Evolutionary conservation across 2,113 vertebrate species (phyloP), one percentile per base, ranked within the genome.

Genomic region (Delphinapterus leucas): DNA sequence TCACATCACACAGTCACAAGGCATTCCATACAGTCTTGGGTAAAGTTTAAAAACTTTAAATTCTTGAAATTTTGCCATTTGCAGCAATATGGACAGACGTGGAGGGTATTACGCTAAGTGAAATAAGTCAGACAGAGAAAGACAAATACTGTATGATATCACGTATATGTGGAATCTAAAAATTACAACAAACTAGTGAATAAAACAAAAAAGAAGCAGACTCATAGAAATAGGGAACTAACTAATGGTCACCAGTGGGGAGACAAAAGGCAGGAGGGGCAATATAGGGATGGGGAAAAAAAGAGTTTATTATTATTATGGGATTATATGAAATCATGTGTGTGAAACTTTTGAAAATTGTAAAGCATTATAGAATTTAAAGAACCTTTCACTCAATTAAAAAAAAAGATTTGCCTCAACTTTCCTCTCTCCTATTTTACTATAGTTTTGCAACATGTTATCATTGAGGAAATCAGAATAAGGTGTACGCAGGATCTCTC

Each of bases 41-140:
- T 81, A 76, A 93, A 96, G 9, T 67, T 76, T 53, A 53, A 88
- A 90, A 96, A 61, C 44, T 10, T 77, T 74, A 90, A 87, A 83
- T 73, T 91, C n/a, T 83, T 79, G 10, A 41, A 81, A 60, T 6
- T 60, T 81, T 81, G 23, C 79, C 55, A 38, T 58, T 80, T 80
- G 13, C n/a, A 60, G 8, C 55, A 41, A 81, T 15, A 38, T 38
- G n/a, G 55, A 41, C 60, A 55, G 14, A 38, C 14, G 1, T 60
- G 8, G 55, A 81, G 79, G 15, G 55, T 38, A 81, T 18, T 38
- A 28, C 15, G 17, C 55, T 60, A 60, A 81, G n/a, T 18, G 23
- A 81, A 81, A 60, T 81, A 81, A 60, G 55, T 38, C 79, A 81
- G 63, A 65, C 13, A 31, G 67, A 68, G 33, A 68, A 81, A 81